phyloP scores from a whole-genome alignment of 2,888 invertebrate species.

The Hirtodrosophila histrioides region DNA sequence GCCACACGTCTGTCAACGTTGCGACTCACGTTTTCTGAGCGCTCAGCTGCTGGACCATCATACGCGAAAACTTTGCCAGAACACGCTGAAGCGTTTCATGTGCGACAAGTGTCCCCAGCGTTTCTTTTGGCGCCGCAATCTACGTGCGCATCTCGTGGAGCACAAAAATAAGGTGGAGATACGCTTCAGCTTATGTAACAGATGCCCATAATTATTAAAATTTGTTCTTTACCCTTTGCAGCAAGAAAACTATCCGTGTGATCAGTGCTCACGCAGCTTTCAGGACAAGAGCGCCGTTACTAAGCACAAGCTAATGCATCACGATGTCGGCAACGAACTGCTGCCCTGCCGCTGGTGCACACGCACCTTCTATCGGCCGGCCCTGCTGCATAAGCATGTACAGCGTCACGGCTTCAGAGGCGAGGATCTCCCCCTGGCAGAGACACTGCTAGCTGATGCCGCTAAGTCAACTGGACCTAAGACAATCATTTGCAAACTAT shows the following conservation, averaged over 20 bases:
- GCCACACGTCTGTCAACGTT: conserved; percentile 85
- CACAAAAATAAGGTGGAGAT: conserved; percentile 61
- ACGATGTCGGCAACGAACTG: conserved; percentile 67
- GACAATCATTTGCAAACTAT: conserved; percentile 75
- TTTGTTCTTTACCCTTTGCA: conserved; percentile 14
- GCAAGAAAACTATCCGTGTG: conserved; percentile 69
- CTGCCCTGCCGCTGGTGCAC: conserved; percentile 82
- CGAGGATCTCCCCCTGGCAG: conserved; percentile 67
- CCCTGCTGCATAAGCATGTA: conserved; percentile 77
- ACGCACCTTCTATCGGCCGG: conserved; percentile 76
- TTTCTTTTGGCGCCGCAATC: conserved; percentile 83
- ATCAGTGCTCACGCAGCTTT: conserved; percentile 70
- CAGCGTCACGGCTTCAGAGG: conserved; percentile 73
- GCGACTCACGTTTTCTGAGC: conserved; percentile 86
- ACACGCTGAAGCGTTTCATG: conserved; percentile 76
- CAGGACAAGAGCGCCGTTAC: conserved; percentile 77
- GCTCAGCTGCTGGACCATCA: conserved; percentile 85
- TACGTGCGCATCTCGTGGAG: conserved; percentile 75
- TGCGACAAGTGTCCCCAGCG: conserved; percentile 82
- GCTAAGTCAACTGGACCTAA: conserved; percentile 77
- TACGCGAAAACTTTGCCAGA: conserved; percentile 84
- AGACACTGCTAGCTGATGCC: conserved; percentile 69
- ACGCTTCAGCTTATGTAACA: background rate
- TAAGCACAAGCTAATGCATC: conserved; percentile 71
- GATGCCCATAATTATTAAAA: background rate